phyloP scores from a whole-genome alignment of 2,888 invertebrate genomes.

The Pollenia labialis region DNA sequence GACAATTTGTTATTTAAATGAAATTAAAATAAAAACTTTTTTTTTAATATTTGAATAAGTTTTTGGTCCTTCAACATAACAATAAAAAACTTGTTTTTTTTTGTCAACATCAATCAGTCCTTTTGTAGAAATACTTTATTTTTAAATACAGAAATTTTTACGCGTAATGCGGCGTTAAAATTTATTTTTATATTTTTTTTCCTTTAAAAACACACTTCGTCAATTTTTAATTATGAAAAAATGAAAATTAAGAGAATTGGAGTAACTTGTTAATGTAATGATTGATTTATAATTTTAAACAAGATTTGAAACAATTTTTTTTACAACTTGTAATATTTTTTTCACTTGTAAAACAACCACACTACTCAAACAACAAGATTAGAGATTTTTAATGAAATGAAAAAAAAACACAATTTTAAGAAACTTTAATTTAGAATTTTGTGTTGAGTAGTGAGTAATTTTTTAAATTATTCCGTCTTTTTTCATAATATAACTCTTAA shows the following conservation, averaged over 20 bases:
- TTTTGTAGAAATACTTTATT: constrained; percentile 37
- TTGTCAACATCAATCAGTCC: constrained; percentile 48
- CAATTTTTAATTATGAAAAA: constrained; percentile 78
- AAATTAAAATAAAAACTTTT: constrained; percentile 1
- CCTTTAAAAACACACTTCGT: constrained; percentile 81
- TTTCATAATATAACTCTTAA: constrained; percentile 67
- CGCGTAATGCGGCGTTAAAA: constrained; percentile 77
- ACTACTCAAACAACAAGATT: constrained; percentile 20
- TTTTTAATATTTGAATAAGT: constrained; percentile 45
- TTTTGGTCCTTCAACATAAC: constrained; percentile 46
- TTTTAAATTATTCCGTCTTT: constrained; percentile 39
- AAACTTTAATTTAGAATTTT: background rate
- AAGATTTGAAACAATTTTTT: constrained; percentile 67
- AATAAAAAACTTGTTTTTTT: constrained; percentile 46
- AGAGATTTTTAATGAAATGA: background rate
- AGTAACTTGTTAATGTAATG: constrained; percentile 71
- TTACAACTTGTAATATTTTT: constrained; percentile 22
- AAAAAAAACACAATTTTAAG: background rate
- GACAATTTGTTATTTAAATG: constrained; percentile 60
- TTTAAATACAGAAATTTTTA: constrained; percentile 38
- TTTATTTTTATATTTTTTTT: constrained; percentile 43
- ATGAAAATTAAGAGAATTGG: constrained; percentile 36
- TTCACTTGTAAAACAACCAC: constrained; percentile 8
- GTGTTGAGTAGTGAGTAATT: constrained; percentile 39
- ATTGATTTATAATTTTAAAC: constrained; percentile 73